Percentiles rank a stretch among this genome's conserved stretches.
These are phyloP conservation scores for Stichodactyla helianthus DNA, from an alignment of 64 coral and sea anemone species.

Conservation along the genomic window DNA sequence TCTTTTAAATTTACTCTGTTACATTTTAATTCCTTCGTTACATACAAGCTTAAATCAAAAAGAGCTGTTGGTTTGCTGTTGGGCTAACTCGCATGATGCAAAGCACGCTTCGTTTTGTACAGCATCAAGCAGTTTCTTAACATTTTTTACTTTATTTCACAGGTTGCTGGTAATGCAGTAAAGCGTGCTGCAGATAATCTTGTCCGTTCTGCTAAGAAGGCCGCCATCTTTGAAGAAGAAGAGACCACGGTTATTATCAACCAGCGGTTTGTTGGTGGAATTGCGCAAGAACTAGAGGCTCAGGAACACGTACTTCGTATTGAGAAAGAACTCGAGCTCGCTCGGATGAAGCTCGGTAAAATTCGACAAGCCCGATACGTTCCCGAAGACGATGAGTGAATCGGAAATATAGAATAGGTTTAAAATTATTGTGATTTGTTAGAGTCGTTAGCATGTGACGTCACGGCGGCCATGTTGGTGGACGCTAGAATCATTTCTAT, in stretches of 20 bases:
- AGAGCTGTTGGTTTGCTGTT: background rate
- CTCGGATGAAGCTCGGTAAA: conserved; percentile 65
- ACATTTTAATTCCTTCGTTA: too few species aligned
- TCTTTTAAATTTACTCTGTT: too few species aligned
- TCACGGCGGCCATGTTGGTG: background rate
- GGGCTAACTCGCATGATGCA: background rate
- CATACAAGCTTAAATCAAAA: too few species aligned
- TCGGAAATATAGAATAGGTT: background rate
- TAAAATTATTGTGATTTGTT: background rate
- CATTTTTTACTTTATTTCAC: background rate
- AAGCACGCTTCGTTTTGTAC: background rate
- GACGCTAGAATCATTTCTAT: background rate
- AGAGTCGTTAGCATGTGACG: background rate
- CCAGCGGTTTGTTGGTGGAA: conserved; percentile 88
- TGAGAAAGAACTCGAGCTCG: conserved; percentile 69
- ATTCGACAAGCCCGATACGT: conserved; percentile 87
- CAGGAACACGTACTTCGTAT: conserved; percentile 92
- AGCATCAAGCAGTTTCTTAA: background rate
- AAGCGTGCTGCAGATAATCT: conserved; percentile 88
- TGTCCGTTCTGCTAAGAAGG: conserved; percentile 84
- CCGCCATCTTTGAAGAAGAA: conserved; percentile 92
- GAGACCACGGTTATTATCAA: conserved; percentile 92
- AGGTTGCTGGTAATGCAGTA: conserved; percentile 92
- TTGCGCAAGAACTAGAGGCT: conserved; percentile 90
- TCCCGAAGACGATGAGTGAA: conserved; percentile 70